Conservation (phyloP, 30 jellyfish, hydroid and myxozoan species). For the Turritopsis dohrnii region DNA sequence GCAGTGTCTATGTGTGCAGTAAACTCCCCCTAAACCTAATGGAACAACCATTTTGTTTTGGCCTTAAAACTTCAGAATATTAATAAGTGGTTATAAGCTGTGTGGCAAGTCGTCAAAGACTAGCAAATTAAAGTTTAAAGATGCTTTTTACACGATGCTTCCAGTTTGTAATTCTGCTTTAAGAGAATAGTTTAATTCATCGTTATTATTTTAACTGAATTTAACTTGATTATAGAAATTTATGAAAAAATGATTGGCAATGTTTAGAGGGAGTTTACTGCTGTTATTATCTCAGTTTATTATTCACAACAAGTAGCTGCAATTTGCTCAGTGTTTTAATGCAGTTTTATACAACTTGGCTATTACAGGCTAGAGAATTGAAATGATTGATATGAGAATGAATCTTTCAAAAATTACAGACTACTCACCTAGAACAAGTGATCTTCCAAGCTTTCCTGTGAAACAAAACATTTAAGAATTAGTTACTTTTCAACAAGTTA, state of each 20-base stretch:
- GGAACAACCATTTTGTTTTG: no score
- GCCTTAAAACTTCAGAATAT: no score
- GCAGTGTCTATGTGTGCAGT: neutral
- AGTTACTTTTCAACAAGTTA: neutral
- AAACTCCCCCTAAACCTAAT: neutral
- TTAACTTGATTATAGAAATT: no score
- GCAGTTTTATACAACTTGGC: no score
- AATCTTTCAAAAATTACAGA: neutral
- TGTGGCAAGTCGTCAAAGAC: neutral
- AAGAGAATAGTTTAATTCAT: neutral
- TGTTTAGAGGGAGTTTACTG: neutral
- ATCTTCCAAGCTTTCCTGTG: slow-evolving; percentile 80
- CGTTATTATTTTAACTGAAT: no score
- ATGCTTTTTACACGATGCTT: no score
- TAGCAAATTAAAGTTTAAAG: neutral
- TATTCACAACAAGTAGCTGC: neutral
- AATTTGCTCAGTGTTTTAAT: neutral
- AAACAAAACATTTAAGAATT: neutral
- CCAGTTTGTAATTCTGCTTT: no score
- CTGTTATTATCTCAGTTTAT: neutral
- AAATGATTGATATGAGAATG: no score
- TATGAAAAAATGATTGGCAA: neutral
- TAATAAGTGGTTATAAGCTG: no score
- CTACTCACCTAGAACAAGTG: slow-evolving; percentile 67
- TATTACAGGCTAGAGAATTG: no score